Percentiles rank a stretch among this genome's conserved stretches.
These are phyloP conservation scores for Caerostris extrusa DNA, from an alignment of 1,140 invertebrate species.

Conservation along the genomic window DNA sequence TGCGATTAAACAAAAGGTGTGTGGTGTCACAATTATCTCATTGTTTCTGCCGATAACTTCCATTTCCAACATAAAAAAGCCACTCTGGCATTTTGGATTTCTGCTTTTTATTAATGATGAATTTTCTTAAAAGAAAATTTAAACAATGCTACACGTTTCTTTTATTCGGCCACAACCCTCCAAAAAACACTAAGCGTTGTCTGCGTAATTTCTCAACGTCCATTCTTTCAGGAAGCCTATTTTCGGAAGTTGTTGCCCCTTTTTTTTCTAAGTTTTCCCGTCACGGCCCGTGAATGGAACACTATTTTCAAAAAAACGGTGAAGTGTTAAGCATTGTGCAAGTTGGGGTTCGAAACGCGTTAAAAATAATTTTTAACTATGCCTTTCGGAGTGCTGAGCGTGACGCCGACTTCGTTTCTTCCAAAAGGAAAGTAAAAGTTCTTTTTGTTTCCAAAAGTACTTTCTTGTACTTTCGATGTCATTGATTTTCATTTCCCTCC, in stretches of 20 bases:
- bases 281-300: slow-evolving; percentile 58
- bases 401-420: neutral
- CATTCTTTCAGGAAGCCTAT: slow-evolving; percentile 31
- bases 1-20: neutral
- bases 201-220: slow-evolving; percentile 49
- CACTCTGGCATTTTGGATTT: neutral
- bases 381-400: neutral
- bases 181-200: neutral
- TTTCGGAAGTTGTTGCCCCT: slow-evolving; percentile 21
- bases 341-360: neutral
- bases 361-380: neutral
- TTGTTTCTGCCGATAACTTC: slow-evolving; percentile 1
- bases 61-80: neutral
- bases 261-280: neutral
- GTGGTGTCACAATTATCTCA: slow-evolving; percentile 22
- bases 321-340: slow-evolving; percentile 5
- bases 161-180: neutral
- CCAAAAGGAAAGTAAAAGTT: neutral
- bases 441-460: neutral
- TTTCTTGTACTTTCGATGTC: neutral
- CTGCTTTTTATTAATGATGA: slow-evolving; percentile 45
- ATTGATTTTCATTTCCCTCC: neutral
- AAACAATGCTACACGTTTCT: slow-evolving; percentile 48
- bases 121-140: neutral
- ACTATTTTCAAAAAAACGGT: slow-evolving; percentile 47